These are phyloP conservation scores for Enteromius viviparus DNA, from an alignment of 2,797 vertebrate species.

Conservation along the genomic window DNA sequence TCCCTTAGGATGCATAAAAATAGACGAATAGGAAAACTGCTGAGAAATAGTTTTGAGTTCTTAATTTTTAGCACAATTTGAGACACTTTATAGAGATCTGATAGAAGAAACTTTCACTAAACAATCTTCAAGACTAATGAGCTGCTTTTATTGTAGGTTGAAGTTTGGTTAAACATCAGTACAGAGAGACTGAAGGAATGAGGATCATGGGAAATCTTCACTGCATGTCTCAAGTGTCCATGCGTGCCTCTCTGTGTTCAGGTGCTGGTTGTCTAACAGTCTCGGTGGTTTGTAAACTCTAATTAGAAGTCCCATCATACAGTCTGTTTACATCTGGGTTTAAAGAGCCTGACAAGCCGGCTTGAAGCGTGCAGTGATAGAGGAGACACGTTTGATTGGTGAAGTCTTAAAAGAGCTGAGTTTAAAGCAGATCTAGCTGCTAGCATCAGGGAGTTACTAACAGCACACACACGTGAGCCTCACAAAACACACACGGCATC, in stretches of 20 bases:
- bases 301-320: background rate
- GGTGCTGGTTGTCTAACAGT: background rate
- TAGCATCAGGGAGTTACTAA: too few relatives aligned
- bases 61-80: background rate
- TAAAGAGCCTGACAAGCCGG: background rate
- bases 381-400: constrained; percentile 1
- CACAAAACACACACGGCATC: background rate
- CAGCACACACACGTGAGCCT: background rate
- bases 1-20: background rate
- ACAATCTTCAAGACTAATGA: background rate
- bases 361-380: background rate
- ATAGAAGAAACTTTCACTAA: background rate
- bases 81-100: background rate
- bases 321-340: constrained; percentile 19
- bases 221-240: background rate
- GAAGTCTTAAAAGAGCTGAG: constrained; percentile 8
- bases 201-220: background rate
- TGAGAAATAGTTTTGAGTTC: background rate
- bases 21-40: background rate
- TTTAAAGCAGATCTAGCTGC: constrained; percentile 5
- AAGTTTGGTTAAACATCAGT: background rate
- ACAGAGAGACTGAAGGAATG: background rate
- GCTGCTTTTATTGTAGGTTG: background rate
- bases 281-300: background rate
- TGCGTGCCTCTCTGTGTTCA: background rate